A percentile compares a stretch with the other conserved stretches of the same genome.
phyloP scores from a whole-genome alignment of 2,888 invertebrate genomes.

The Brachypalpus laphriformis region DNA sequence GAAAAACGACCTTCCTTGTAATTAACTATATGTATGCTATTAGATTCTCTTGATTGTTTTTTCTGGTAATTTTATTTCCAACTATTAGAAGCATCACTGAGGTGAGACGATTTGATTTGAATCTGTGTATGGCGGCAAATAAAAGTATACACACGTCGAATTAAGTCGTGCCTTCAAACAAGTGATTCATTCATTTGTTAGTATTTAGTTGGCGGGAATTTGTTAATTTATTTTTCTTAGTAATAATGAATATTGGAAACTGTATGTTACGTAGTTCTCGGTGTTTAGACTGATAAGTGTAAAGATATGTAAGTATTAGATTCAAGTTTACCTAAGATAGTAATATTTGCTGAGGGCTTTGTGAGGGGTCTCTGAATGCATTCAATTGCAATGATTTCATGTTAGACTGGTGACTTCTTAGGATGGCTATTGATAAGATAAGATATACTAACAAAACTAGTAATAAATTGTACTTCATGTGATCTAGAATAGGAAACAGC shows the following conservation, averaged over 20 bases:
- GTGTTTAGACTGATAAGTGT: not conserved
- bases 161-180: not conserved
- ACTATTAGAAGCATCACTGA: not conserved
- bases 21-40: not conserved
- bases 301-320: not conserved
- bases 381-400: not conserved
- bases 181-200: not conserved
- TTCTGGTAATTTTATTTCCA: not conserved
- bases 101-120: not conserved
- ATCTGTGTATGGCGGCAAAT: not conserved
- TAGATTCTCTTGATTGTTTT: not conserved
- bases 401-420: not conserved
- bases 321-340: not conserved
- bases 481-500: no score
- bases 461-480: no score
- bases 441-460: not conserved
- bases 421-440: not conserved
- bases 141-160: not conserved
- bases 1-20: not conserved
- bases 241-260: not conserved
- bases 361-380: not conserved
- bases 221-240: not conserved
- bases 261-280: not conserved
- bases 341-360: not conserved
- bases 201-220: no score